Evolutionary conservation across 2,888 invertebrate genomes (phyloP), one percentile per base, ranked within the genome.

Genomic region (Peribatodes rhomboidaria): DNA sequence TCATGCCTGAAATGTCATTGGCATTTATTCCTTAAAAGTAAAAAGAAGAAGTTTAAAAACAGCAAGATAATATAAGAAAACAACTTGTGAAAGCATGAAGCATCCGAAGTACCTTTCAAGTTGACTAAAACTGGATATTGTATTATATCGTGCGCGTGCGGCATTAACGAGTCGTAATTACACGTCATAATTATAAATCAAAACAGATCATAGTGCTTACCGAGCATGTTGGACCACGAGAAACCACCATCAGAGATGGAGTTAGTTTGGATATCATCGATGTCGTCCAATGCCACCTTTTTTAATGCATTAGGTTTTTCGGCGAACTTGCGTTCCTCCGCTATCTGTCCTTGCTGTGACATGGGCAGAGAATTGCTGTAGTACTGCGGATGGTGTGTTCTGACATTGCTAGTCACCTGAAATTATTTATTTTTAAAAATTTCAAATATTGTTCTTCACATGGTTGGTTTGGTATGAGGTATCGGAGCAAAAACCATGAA

Each of bases 241-340:
- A 98, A 98, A 60, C 97, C 97, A 54, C 94, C 93, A 72, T 96
- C 96, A 62, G 96, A 95, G 77, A 97, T 96, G 72, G 96, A 96
- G 89, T 97, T 98, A 69, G 95, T 96, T 83, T 96, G 95, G 70
- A 97, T 94, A 75, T 97, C 97, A 75, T 97, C 97, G 69, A 97
- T 87, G 82, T 97, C 97, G 77, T 97, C 97, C 35, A 96, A 86
- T 2, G 96, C 96, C 4, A 97, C 97, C 90, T 98, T 98, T 91
- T 98, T 98, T 79, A 97, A 95, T 14, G 97, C 96, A 83, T 98
- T 98, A 13, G 98, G 96, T 85, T 98, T 98, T 83, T 97, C 97
- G 0, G 97, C 97, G 85, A 96, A 98, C 93, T 98, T 98, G 69
- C 98, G 94, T 67, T 95, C 95, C 75, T 95, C 83, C 76, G 91